Base-by-base conservation (phyloP, 2,797 vertebrate species). In the Tauraco hartlaubi region DNA sequence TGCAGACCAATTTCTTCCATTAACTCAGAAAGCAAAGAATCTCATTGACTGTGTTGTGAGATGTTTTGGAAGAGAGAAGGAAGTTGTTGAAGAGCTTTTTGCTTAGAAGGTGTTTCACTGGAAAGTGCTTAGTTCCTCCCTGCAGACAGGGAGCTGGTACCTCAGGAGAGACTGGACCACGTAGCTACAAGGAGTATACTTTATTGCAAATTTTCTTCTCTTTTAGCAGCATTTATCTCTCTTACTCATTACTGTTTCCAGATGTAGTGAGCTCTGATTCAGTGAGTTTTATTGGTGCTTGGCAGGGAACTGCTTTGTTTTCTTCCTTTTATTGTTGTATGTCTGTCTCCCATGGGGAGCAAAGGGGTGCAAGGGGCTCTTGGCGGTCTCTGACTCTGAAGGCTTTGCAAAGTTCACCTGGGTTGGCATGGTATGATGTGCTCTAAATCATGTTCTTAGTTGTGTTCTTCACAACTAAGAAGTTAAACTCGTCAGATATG, bases 361-460 rank as follows among this genome's bases (percentile, higher is more conserved):
- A 71, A 52, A 72, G n/a, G 19, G 54, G 1, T 9, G 10, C 15
- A 41, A 69, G 55, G 55, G 43, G 31, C 28, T 90, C 51, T 37
- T 28, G 28, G 43, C 9, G 29, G 3, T 11, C 21, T 51, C 52
- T 31, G 52, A n/a, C 18, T 58, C 13, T 5, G 41, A 28, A 58
- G 46, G 29, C 9, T 73, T 91, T 85, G 77, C 35, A 44, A 18
- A 63, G 19, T 13, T 92, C 31, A 20, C 67, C 28, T 22, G 46
- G 46, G 13, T 78, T 73, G 78, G 69, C 11, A 1, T 35, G 48
- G 33, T 1, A 0, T 5, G 21, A 11, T 16, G 15, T 52, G 29
- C 15, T 37, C 28, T 80, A 82, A 56, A 74, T 67, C 35, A 35
- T 35, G 35, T 9, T 35, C 35, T 35, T 35, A 35, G 35, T 35